Conservation (phyloP, 2,888 invertebrate genomes). For the Quadriops clusia region DNA sequence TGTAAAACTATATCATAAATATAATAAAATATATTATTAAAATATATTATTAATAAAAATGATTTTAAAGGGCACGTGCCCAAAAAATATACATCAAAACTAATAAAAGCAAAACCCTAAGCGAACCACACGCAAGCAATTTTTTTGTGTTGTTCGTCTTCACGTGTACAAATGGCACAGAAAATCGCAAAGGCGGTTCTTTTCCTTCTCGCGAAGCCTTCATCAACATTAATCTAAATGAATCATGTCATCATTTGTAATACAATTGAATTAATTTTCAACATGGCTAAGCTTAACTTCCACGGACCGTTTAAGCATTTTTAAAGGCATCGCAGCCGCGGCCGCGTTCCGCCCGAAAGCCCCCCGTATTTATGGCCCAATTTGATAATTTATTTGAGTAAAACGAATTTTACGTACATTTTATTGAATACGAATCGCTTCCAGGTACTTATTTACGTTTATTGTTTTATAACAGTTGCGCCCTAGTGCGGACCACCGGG, state of each 20-base stretch:
- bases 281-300: slow-evolving; percentile 33
- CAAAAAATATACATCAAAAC: too few relatives aligned
- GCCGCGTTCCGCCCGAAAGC: slow-evolving; percentile 20
- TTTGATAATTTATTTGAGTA: slow-evolving; percentile 28
- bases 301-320: slow-evolving; percentile 29
- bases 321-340: slow-evolving; percentile 1
- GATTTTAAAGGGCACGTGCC: too few relatives aligned
- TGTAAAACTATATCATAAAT: too few relatives aligned
- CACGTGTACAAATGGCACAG: too few relatives aligned
- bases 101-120: too few relatives aligned
- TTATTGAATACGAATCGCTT: slow-evolving; percentile 28
- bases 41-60: too few relatives aligned
- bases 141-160: too few relatives aligned
- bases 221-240: slow-evolving; percentile 25
- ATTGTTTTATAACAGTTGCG: slow-evolving; percentile 32
- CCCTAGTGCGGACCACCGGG: slow-evolving; percentile 12
- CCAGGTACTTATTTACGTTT: slow-evolving; percentile 26
- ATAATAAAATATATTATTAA: too few relatives aligned
- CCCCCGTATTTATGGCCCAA: slow-evolving; percentile 29
- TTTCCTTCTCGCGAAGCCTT: too few relatives aligned
- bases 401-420: slow-evolving; percentile 17
- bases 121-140: too few relatives aligned
- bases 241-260: slow-evolving; percentile 36
- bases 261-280: slow-evolving; percentile 39
- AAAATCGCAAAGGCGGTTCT: too few relatives aligned